Evolutionary conservation across 1,140 invertebrate genomes (phyloP).

Genomic region (Gerris buenoi): DNA sequence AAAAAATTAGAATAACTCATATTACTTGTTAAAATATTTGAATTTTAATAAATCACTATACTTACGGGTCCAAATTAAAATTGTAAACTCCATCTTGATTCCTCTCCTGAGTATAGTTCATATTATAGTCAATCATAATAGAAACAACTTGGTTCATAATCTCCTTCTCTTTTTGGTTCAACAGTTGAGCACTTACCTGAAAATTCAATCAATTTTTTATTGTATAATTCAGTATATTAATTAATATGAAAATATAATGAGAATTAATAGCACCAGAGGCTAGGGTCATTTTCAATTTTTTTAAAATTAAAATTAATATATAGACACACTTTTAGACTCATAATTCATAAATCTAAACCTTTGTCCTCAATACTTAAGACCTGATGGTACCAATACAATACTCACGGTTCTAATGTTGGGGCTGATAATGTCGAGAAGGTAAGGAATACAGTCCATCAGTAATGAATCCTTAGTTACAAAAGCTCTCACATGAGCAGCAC

Average conservation of each 20-base stretch:
- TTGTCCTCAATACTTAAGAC: not conserved
- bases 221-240: too few relatives aligned
- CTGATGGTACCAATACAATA: constrained; percentile 4
- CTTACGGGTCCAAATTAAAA: constrained; percentile 70
- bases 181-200: constrained; percentile 52
- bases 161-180: constrained; percentile 55
- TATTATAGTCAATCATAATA: constrained; percentile 76
- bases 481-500: constrained; percentile 41
- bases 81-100: constrained; percentile 58
- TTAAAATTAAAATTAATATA: not conserved
- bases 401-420: constrained; percentile 61
- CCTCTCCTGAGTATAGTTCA: constrained; percentile 71
- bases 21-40: too few relatives aligned
- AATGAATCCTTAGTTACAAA: constrained; percentile 39
- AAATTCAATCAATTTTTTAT: too few relatives aligned
- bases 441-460: constrained; percentile 54
- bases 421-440: constrained; percentile 55
- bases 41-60: constrained; percentile 22
- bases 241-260: constrained; percentile 8
- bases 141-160: constrained; percentile 54
- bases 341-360: not conserved
- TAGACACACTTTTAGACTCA: not conserved
- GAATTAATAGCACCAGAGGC: too few relatives aligned
- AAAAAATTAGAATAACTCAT: constrained; percentile 1
- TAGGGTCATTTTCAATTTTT: too few relatives aligned